Conservation (phyloP, 2,113 vertebrate genomes). For the Dendrocopos noguchii region DNA sequence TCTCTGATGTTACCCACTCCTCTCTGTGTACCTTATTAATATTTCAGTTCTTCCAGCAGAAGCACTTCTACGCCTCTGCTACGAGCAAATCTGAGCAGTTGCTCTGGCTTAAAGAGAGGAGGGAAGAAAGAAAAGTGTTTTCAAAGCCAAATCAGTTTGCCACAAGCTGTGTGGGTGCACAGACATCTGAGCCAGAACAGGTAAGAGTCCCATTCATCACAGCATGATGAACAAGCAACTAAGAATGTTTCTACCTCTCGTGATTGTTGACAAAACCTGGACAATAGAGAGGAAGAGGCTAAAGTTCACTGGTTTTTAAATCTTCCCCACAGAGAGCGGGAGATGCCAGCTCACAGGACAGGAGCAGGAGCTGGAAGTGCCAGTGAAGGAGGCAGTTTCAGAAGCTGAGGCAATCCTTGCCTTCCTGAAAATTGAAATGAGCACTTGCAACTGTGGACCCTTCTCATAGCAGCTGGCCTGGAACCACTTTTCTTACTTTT, state of each 20-base stretch:
- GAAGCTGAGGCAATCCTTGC: conserved; percentile 7
- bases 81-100: not conserved
- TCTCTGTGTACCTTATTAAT: not conserved
- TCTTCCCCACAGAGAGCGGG: not conserved
- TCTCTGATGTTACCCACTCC: not conserved
- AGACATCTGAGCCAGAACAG: conserved; percentile 2
- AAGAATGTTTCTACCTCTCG: conserved; percentile 43
- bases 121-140: not conserved
- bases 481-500: conserved; percentile 29
- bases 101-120: not conserved
- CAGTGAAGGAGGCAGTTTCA: conserved; percentile 29
- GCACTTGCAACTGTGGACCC: conserved; percentile 3
- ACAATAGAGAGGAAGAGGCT: conserved; percentile 5
- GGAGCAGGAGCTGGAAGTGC: not conserved
- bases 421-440: not conserved
- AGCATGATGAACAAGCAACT: conserved; percentile 10
- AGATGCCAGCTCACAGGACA: not conserved
- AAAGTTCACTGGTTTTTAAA: conserved; percentile 31
- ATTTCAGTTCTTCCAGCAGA: not conserved
- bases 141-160: not conserved
- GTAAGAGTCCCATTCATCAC: conserved; percentile 18
- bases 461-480: conserved; percentile 27
- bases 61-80: not conserved
- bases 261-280: conserved; percentile 41
- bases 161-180: not conserved